Conservation (phyloP, 2,888 invertebrate genomes). For the Amiota mariae region DNA sequence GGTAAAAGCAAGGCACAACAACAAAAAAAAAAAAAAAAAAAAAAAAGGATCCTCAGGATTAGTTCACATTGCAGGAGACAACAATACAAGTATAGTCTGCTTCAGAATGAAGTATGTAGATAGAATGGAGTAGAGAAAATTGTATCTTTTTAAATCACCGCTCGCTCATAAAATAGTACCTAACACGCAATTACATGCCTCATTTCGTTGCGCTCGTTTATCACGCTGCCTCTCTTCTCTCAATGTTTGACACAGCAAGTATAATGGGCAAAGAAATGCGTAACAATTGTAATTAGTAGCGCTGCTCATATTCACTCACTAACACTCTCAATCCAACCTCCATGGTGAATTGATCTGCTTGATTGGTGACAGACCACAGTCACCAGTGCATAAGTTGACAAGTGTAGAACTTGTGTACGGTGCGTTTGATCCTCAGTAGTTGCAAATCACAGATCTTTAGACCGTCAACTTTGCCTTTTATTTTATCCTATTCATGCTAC, state of each 20-base stretch:
- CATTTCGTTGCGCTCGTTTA: slow-evolving; percentile 44
- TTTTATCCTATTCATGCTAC: no score
- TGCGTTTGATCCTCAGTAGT: slow-evolving; percentile 17
- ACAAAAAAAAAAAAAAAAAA: no score
- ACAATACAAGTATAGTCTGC: not conserved
- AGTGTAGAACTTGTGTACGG: not conserved
- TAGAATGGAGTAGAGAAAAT: not conserved
- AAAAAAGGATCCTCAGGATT: slow-evolving; percentile 9
- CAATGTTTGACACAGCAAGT: slow-evolving; percentile 19
- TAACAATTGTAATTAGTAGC: slow-evolving; percentile 29
- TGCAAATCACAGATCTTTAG: no score
- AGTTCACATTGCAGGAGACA: slow-evolving; percentile 18
- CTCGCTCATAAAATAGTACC: slow-evolving; percentile 39
- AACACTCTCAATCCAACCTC: not conserved
- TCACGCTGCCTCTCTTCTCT: slow-evolving; percentile 46
- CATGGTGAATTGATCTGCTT: not conserved
- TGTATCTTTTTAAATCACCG: not conserved
- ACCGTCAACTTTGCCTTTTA: no score
- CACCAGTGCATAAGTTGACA: slow-evolving; percentile 5
- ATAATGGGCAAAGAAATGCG: slow-evolving; percentile 9
- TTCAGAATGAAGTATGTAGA: not conserved
- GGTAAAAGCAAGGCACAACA: not conserved
- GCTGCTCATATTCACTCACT: slow-evolving; percentile 10
- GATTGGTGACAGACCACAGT: slow-evolving; percentile 19
- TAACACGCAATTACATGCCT: slow-evolving; percentile 68